These are phyloP conservation scores for Trissoscelio sp. DNA, from an alignment of 2,888 invertebrate species.

Conservation along the genomic window DNA sequence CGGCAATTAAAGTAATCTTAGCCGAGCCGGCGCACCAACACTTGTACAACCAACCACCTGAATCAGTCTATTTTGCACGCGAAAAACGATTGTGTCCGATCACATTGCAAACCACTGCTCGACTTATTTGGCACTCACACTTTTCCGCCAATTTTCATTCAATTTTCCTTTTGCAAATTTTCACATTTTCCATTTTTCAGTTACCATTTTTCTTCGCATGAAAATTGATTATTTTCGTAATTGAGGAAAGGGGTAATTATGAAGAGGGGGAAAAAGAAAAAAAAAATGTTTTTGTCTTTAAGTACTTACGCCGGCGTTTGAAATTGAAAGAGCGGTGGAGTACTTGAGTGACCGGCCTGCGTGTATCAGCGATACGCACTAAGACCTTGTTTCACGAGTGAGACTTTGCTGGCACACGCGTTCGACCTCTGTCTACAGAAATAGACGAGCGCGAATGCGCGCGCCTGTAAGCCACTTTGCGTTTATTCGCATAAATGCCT, in stretches of 20 bases:
- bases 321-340: background rate
- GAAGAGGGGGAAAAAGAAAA: background rate
- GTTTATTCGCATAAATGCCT: slow-evolving; percentile 50
- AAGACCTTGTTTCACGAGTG: slow-evolving; percentile 44
- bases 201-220: background rate
- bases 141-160: slow-evolving; percentile 18
- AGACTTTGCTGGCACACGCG: slow-evolving; percentile 61
- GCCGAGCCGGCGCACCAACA: slow-evolving; percentile 45
- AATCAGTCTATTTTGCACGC: slow-evolving; percentile 36
- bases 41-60: slow-evolving; percentile 48
- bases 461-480: slow-evolving; percentile 56
- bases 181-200: background rate
- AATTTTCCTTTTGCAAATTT: background rate
- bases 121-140: slow-evolving; percentile 39
- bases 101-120: background rate
- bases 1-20: slow-evolving; percentile 41
- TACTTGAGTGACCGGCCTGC: slow-evolving; percentile 39
- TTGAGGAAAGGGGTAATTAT: background rate
- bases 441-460: slow-evolving; percentile 67
- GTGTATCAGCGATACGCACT: slow-evolving; percentile 55
- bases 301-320: slow-evolving; percentile 58
- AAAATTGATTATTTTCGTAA: no score
- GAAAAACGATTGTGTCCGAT: slow-evolving; percentile 19
- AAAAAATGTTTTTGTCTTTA: background rate
- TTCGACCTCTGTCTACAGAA: slow-evolving; percentile 67